phyloP scores from a whole-genome alignment of 2,797 vertebrate genomes.

The Gymnothorax javanicus region DNA sequence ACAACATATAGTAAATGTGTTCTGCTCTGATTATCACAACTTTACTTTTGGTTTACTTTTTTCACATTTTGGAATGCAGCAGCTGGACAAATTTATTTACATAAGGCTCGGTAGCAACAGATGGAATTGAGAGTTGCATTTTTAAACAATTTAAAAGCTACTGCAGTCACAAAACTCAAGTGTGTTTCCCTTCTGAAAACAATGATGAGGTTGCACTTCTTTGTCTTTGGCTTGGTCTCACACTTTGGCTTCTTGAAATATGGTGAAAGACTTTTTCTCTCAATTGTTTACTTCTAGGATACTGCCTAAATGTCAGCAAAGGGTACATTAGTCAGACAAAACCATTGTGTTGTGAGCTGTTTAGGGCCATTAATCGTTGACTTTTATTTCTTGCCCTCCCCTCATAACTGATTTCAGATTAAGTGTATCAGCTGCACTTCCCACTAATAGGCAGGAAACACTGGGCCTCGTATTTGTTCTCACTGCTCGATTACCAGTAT shows the following conservation, averaged over 20 bases:
- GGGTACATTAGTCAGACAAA: background rate
- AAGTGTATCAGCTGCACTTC: background rate
- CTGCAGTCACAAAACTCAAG: background rate
- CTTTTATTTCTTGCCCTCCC: background rate
- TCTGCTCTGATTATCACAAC: background rate
- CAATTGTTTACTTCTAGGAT: background rate
- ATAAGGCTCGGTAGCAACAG: background rate
- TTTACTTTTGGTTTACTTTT: no score
- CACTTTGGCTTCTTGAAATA: background rate
- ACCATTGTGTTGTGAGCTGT: background rate
- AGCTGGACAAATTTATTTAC: slow-evolving; percentile 15
- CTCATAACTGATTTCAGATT: background rate
- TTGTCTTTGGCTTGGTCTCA: background rate
- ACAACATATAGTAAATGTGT: background rate
- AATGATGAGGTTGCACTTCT: background rate
- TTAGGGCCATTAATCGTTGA: background rate
- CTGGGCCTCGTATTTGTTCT: background rate
- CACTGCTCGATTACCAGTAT: slow-evolving; percentile 3
- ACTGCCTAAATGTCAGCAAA: slow-evolving; percentile 22
- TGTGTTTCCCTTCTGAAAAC: background rate
- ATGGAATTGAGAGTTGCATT: background rate
- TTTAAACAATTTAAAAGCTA: slow-evolving; percentile 6
- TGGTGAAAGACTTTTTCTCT: background rate
- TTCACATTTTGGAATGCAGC: background rate
- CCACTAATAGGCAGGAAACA: background rate